Conservation (phyloP, 2,888 invertebrate genomes). For the Acleris literana region DNA sequence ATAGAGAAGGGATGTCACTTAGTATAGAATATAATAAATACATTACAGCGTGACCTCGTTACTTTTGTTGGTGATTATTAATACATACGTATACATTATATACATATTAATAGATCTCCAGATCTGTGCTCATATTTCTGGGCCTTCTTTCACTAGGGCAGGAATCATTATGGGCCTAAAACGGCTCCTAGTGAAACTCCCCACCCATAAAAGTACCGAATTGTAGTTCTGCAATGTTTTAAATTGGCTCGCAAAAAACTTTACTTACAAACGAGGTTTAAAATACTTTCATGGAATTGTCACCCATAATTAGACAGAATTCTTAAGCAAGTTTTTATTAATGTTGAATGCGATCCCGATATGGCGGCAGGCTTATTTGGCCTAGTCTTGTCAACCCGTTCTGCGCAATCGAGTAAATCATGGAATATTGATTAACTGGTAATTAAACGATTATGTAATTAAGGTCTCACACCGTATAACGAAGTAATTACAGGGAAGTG, state of each 20-base stretch:
- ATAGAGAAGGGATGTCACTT: too few species aligned
- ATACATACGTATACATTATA: too few species aligned
- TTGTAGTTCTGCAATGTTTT: neutral
- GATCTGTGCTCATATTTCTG: too few species aligned
- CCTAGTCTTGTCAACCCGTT: conserved; percentile 14
- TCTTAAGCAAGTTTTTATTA: conserved; percentile 25
- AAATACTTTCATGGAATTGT: conserved; percentile 16
- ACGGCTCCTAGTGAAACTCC: neutral
- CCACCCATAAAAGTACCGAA: neutral
- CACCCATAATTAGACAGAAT: conserved; percentile 16
- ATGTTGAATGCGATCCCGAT: neutral
- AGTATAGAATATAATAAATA: too few species aligned
- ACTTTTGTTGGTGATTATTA: too few species aligned
- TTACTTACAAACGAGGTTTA: conserved; percentile 17
- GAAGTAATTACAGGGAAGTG: conserved; percentile 20
- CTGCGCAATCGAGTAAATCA: conserved; percentile 22
- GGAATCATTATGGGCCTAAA: neutral
- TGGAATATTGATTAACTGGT: conserved; percentile 34
- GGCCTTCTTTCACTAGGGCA: too few species aligned
- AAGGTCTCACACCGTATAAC: conserved; percentile 16
- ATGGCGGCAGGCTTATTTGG: conserved; percentile 26
- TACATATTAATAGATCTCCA: too few species aligned
- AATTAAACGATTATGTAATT: conserved; percentile 38
- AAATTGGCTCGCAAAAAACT: neutral
- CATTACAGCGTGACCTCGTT: too few species aligned